Percentiles rank a stretch among this genome's conserved stretches.
Evolutionary conservation across 92 coral and sea anemone genomes (phyloP).

Genomic region (Epizoanthus illoricatus): DNA sequence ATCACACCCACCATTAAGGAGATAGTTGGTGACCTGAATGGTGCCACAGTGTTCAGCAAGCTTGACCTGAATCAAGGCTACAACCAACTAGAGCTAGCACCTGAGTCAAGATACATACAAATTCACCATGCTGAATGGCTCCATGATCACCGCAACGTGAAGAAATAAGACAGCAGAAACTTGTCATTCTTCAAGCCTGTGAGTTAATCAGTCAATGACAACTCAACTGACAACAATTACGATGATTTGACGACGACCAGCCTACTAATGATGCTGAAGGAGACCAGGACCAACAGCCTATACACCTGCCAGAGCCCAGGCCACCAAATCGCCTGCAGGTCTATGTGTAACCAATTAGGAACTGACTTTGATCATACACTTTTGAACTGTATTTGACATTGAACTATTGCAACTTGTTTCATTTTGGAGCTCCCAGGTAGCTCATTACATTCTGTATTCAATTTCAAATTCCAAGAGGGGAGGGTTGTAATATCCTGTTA

Average conservation of each 20-base stretch:
- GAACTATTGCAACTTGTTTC: no score
- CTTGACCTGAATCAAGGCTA: constrained; percentile 25
- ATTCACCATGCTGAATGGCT: constrained; percentile 52
- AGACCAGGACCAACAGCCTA: not conserved
- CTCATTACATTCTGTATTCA: no score
- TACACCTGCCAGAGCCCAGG: not conserved
- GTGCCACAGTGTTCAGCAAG: constrained; percentile 38
- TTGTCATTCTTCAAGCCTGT: constrained; percentile 49
- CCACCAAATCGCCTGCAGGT: not conserved
- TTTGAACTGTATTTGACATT: no score
- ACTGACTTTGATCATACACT: no score
- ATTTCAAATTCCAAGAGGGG: no score
- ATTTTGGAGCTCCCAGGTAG: no score
- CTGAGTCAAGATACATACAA: constrained; percentile 54
- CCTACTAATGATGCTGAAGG: no score
- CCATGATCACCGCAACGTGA: constrained; percentile 61
- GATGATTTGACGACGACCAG: no score
- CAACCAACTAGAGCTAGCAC: no score
- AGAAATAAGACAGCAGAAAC: constrained; percentile 37
- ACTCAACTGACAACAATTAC: no score
- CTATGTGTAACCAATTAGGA: not conserved
- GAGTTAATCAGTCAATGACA: no score
- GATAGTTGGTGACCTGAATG: constrained; percentile 45
- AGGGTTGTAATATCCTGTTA: no score
- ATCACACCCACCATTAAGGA: constrained; percentile 42